A percentile compares a stretch with the other conserved stretches of the same genome.
phyloP scores from a whole-genome alignment of 1,140 invertebrate species.

The Drosophila setifemur region DNA sequence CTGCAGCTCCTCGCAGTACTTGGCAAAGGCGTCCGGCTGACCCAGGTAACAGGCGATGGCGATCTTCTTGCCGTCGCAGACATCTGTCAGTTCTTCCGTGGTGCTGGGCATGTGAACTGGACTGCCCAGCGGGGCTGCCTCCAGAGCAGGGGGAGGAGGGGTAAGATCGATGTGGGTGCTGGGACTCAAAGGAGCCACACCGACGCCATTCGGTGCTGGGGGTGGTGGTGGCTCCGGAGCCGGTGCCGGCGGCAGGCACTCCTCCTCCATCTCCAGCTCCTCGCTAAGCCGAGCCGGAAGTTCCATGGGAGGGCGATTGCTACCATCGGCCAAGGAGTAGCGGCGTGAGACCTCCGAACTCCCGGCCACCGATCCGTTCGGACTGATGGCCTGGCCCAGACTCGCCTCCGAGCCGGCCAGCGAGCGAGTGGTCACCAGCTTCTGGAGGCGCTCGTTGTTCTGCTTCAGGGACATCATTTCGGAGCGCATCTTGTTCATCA shows the following conservation, averaged over 20 bases:
- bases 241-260: conserved; percentile 82
- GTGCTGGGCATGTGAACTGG: conserved; percentile 80
- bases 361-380: conserved; percentile 81
- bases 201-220: conserved; percentile 40
- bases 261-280: conserved; percentile 83
- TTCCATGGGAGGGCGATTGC: conserved; percentile 79
- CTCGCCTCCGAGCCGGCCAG: conserved; percentile 91
- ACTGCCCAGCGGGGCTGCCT: conserved; percentile 58
- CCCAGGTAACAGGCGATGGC: conserved; percentile 92
- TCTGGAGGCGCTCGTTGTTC: conserved; percentile 96
- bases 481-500: conserved; percentile 97
- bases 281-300: conserved; percentile 83
- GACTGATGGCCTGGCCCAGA: conserved; percentile 86
- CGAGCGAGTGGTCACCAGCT: conserved; percentile 92
- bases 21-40: conserved; percentile 90
- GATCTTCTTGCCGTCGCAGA: conserved; percentile 93
- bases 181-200: conserved; percentile 60
- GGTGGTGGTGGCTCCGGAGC: conserved; percentile 81
- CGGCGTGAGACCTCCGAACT: conserved; percentile 71
- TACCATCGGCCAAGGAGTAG: conserved; percentile 82
- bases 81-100: conserved; percentile 87
- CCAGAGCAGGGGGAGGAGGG: conserved; percentile 76
- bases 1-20: conserved; percentile 87
- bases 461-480: conserved; percentile 98
- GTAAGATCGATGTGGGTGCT: conserved; percentile 79